Percentiles rank a stretch among this genome's conserved stretches.
Evolutionary conservation across 2,888 invertebrate species (phyloP).

Genomic region (Dyspetes luteomarginatus): DNA sequence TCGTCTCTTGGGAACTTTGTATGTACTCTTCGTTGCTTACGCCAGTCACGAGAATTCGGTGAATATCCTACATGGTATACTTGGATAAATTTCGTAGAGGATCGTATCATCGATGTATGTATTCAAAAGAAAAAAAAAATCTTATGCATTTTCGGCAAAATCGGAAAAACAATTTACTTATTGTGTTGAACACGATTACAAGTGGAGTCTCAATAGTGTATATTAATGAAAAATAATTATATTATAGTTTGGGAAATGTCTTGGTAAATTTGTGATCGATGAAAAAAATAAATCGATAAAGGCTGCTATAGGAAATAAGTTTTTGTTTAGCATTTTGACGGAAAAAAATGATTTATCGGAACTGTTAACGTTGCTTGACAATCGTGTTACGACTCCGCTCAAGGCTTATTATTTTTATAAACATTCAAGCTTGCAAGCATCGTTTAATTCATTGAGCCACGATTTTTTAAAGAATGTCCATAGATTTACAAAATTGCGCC

Average conservation of each 20-base stretch:
- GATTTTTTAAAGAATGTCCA: no score
- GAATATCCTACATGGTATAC: constrained; percentile 12
- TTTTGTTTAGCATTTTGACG: no score
- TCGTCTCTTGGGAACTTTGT: constrained; percentile 28
- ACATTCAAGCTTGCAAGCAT: no score
- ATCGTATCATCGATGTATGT: constrained; percentile 25
- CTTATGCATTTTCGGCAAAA: background rate
- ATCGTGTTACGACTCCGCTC: no score
- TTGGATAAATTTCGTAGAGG: constrained; percentile 24
- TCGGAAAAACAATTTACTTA: background rate
- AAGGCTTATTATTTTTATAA: no score
- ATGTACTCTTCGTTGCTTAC: constrained; percentile 37
- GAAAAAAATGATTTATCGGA: no score
- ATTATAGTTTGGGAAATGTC: background rate
- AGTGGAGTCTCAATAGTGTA: no score
- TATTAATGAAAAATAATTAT: background rate
- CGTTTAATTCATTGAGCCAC: no score
- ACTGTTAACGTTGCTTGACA: no score
- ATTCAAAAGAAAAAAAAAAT: background rate
- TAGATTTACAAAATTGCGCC: no score
- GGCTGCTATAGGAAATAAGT: no score
- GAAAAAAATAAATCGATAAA: background rate
- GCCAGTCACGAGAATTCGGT: background rate
- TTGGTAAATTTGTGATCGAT: background rate
- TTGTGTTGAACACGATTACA: background rate